A percentile compares a stretch with the other conserved stretches of the same genome.
Conservation (phyloP, 2,888 invertebrate genomes). For the Nephrotoma flavescens region DNA sequence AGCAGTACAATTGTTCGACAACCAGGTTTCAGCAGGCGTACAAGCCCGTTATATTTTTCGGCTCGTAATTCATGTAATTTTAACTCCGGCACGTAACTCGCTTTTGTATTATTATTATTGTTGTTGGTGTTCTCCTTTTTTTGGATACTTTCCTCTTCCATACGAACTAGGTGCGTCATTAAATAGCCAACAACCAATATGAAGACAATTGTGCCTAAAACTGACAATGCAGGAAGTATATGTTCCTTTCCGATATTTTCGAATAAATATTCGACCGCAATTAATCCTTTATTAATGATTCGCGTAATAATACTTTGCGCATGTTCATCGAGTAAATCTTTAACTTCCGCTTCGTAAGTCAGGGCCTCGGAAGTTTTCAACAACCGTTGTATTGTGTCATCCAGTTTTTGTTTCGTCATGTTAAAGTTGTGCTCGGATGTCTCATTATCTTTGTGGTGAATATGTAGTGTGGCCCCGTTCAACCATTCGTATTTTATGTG, state of each 20-base stretch:
- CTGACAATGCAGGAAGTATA: constrained; percentile 61
- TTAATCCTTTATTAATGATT: constrained; percentile 46
- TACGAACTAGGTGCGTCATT: constrained; percentile 63
- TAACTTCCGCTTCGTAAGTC: constrained; percentile 62
- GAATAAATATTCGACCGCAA: constrained; percentile 54
- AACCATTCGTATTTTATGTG: constrained; percentile 85
- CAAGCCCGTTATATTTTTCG: constrained; percentile 90
- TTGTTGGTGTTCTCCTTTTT: constrained; percentile 22
- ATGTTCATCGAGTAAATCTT: constrained; percentile 68
- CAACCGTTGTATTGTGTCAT: constrained; percentile 54
- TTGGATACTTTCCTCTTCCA: constrained; percentile 29
- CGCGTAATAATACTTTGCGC: constrained; percentile 56
- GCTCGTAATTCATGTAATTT: constrained; percentile 82
- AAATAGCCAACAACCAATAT: constrained; percentile 68
- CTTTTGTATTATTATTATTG: constrained; percentile 14
- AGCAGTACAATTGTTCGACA: constrained; percentile 85
- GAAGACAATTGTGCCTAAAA: constrained; percentile 61
- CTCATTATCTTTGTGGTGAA: constrained; percentile 24
- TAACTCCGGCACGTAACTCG: constrained; percentile 42
- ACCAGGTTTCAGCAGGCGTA: constrained; percentile 84
- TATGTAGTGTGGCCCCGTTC: constrained; percentile 26
- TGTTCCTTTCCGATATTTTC: constrained; percentile 63
- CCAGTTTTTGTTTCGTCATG: constrained; percentile 56
- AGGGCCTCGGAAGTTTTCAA: constrained; percentile 58
- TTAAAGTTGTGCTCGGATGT: constrained; percentile 41